phyloP scores from a whole-genome alignment of 1,140 invertebrate genomes.

The Drosophila athabasca region DNA sequence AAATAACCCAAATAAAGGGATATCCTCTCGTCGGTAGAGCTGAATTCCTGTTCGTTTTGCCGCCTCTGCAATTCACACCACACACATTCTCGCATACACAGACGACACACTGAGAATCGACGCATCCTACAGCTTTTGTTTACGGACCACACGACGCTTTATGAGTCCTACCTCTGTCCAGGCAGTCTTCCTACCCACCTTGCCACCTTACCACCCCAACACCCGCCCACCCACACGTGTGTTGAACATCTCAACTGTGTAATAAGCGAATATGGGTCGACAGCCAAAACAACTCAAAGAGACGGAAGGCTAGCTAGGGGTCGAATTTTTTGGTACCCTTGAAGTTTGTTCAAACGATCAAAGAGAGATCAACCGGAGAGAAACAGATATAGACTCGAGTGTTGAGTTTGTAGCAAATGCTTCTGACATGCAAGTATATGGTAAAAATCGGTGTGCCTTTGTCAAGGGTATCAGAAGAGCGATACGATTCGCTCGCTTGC shows the following conservation, averaged over 20 bases:
- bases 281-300: constrained; percentile 9
- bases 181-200: background rate
- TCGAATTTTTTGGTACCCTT: no score
- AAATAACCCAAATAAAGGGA: no score
- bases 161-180: constrained; percentile 35
- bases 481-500: background rate
- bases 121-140: constrained; percentile 54
- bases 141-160: constrained; percentile 66
- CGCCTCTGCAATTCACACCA: constrained; percentile 69
- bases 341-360: no score
- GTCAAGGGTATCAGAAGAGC: constrained; percentile 3
- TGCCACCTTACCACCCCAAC: background rate
- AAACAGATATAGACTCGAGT: no score
- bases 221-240: constrained; percentile 6
- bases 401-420: no score
- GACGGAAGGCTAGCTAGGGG: background rate
- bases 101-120: constrained; percentile 12
- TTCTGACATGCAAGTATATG: no score
- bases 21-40: no score
- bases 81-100: background rate
- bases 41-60: background rate
- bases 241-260: constrained; percentile 56
- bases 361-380: no score
- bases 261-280: constrained; percentile 60
- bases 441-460: no score